A percentile compares a stretch with the other conserved stretches of the same genome.
These are phyloP conservation scores for Pseudochirops cupreus DNA, from an alignment of 2,797 vertebrate species.

Conservation along the genomic window DNA sequence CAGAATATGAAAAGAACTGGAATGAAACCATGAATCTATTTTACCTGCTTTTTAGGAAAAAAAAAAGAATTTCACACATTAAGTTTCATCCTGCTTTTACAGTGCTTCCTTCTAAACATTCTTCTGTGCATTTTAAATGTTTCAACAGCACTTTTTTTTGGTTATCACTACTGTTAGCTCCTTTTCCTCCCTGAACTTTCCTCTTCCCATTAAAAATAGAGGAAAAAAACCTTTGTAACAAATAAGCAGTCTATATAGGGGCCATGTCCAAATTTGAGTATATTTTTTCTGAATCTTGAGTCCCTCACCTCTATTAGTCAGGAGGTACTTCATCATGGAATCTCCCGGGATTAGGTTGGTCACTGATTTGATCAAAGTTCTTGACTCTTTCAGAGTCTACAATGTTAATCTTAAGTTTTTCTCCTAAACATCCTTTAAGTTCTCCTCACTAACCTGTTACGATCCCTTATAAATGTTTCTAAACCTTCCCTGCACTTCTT, in stretches of 20 bases:
- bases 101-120: not conserved
- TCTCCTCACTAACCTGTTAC: not conserved
- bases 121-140: not conserved
- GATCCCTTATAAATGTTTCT: not conserved
- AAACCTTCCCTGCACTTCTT: not conserved
- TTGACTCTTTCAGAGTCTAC: not conserved
- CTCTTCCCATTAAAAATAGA: not conserved
- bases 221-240: not conserved
- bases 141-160: not conserved
- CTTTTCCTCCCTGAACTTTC: too few species aligned
- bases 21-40: not conserved
- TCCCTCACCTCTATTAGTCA: not conserved
- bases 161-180: not conserved
- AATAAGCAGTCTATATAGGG: not conserved
- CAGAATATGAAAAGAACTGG: not conserved
- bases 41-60: not conserved
- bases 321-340: not conserved
- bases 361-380: not conserved
- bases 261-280: not conserved
- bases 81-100: not conserved
- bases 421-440: not conserved
- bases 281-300: not conserved
- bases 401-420: not conserved
- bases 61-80: not conserved
- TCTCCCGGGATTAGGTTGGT: not conserved